phyloP scores from a whole-genome alignment of 2,113 vertebrate genomes.

The Laticauda laticaudata region DNA sequence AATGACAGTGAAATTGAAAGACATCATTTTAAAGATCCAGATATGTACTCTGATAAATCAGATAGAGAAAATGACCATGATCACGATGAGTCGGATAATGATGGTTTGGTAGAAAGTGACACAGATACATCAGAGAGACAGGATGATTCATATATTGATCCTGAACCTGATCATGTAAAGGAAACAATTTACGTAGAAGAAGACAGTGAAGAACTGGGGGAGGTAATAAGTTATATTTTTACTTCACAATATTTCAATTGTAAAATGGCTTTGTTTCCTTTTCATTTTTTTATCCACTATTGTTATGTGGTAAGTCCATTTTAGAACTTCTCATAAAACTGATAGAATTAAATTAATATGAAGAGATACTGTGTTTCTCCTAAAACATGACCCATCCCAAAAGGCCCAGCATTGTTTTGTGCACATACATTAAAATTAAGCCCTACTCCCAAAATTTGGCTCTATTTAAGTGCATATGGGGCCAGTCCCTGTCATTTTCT shows the following conservation, averaged over 20 bases:
- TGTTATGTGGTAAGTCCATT: neutral
- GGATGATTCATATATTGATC: constrained; percentile 87
- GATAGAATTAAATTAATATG: neutral
- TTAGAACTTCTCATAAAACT: neutral
- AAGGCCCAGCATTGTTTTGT: no score
- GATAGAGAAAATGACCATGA: constrained; percentile 94
- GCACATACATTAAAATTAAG: no score
- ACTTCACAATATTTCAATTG: neutral
- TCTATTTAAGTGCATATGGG: no score
- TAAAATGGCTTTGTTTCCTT: neutral
- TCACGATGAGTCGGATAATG: constrained; percentile 93
- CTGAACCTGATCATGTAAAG: constrained; percentile 83
- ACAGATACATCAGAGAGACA: constrained; percentile 94
- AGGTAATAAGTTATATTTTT: constrained; percentile 73
- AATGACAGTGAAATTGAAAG: constrained; percentile 88
- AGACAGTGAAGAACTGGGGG: constrained; percentile 90
- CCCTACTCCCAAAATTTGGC: no score
- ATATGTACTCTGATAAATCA: constrained; percentile 96
- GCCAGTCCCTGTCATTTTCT: no score
- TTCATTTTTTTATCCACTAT: neutral
- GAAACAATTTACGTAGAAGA: constrained; percentile 91
- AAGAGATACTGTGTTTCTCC: neutral
- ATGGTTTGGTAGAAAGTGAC: constrained; percentile 92
- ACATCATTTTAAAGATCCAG: constrained; percentile 90
- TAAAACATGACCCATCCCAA: no score